phyloP scores from a whole-genome alignment of 2,888 invertebrate species.

The Lasiommata megera region DNA sequence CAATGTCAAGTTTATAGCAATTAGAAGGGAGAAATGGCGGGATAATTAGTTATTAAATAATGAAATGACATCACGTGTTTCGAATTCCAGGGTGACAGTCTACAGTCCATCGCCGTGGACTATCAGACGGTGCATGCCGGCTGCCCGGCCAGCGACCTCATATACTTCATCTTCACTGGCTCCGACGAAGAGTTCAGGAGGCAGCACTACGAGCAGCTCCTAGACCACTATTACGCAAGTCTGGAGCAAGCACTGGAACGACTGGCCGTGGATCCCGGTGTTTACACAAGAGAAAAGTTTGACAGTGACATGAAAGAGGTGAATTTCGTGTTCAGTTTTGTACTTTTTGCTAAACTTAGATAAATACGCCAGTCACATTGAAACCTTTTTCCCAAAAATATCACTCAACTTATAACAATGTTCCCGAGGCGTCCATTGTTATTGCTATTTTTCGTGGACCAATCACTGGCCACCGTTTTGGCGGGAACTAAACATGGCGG shows the following conservation, averaged over 20 bases:
- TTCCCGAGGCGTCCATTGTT: too few species aligned
- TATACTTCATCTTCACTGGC: slow-evolving; percentile 58
- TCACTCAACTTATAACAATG: too few species aligned
- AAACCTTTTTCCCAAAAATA: too few species aligned
- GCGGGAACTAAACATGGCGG: too few species aligned
- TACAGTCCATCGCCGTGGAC: slow-evolving; percentile 51
- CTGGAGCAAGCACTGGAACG: slow-evolving; percentile 42
- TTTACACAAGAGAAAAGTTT: slow-evolving; percentile 49
- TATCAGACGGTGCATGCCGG: slow-evolving; percentile 56
- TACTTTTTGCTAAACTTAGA: too few species aligned
- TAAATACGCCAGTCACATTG: too few species aligned
- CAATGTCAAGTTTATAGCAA: too few species aligned
- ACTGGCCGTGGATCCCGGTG: slow-evolving; percentile 43
- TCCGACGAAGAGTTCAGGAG: slow-evolving; percentile 55
- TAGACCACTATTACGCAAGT: slow-evolving; percentile 42
- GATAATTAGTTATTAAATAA: too few species aligned
- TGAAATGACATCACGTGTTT: too few species aligned
- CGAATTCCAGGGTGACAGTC: slow-evolving; percentile 44
- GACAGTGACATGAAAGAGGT: slow-evolving; percentile 39
- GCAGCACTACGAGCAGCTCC: slow-evolving; percentile 35
- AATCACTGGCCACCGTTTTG: too few species aligned
- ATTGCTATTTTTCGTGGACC: too few species aligned
- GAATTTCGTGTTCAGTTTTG: background rate
- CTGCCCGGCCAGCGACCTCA: slow-evolving; percentile 49
- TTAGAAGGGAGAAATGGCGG: too few species aligned